A percentile compares a stretch with the other conserved stretches of the same genome.
Evolutionary conservation across 1,140 invertebrate genomes (phyloP).

Genomic region (Drosophila gunungcola): DNA sequence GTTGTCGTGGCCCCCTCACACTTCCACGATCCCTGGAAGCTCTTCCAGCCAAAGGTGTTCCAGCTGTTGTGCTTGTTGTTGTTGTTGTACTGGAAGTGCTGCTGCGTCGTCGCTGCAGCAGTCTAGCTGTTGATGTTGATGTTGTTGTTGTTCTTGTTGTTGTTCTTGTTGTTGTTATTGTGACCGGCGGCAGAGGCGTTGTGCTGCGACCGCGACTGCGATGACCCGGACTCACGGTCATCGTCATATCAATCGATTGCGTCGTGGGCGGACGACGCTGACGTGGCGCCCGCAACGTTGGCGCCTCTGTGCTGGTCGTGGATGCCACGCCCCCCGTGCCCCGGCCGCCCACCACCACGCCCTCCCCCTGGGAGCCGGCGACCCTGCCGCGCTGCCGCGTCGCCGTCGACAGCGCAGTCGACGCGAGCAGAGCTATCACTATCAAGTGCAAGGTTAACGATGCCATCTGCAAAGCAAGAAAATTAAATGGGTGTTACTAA

Average conservation of each 20-base stretch:
- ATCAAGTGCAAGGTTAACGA: conserved; percentile 84
- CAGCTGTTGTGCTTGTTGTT: conserved; percentile 31
- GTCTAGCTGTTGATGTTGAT: conserved; percentile 11
- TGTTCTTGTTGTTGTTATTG: conserved; percentile 13
- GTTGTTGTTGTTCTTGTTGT: conserved; percentile 1
- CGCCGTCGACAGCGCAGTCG: conserved; percentile 41
- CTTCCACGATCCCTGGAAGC: conserved; percentile 43
- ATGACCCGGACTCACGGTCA: conserved; percentile 4
- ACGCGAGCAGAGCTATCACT: conserved; percentile 68
- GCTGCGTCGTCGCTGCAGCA: conserved; percentile 27
- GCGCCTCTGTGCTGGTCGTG: conserved; percentile 67
- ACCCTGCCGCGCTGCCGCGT: conserved; percentile 50
- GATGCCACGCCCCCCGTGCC: conserved; percentile 18
- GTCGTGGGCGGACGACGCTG: conserved; percentile 68
- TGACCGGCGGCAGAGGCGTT: conserved; percentile 18
- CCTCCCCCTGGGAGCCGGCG: not conserved
- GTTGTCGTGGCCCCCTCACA: conserved; percentile 48
- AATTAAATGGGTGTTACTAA: not conserved
- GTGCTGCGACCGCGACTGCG: conserved; percentile 38
- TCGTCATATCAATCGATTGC: conserved; percentile 53
- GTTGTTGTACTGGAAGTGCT: conserved; percentile 36
- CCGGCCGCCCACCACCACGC: not conserved
- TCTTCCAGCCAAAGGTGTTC: conserved; percentile 8
- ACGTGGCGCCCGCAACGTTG: conserved; percentile 69
- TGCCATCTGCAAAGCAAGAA: conserved; percentile 71